Evolutionary conservation across 2,797 vertebrate genomes (phyloP).

Genomic region (Arctocebus calabarensis): DNA sequence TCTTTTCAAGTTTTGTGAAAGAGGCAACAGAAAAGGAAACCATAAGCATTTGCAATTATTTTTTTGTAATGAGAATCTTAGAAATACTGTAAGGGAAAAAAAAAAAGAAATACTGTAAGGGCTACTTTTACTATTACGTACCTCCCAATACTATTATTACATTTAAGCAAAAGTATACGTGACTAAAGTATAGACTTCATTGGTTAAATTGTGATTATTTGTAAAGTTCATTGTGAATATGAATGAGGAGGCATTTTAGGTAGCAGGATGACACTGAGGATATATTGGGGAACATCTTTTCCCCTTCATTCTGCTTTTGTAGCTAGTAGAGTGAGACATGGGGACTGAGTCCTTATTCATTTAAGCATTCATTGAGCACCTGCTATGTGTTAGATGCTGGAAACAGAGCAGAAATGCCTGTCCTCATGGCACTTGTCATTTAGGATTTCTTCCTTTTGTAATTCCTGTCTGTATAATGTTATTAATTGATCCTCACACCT

Average conservation of each 20-base stretch:
- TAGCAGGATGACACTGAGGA: neutral
- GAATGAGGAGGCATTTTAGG: neutral
- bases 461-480: neutral
- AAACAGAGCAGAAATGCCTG: constrained; percentile 41
- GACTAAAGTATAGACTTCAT: neutral
- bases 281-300: neutral
- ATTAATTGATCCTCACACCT: neutral
- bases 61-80: neutral
- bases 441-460: neutral
- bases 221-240: constrained; percentile 4
- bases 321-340: neutral
- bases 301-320: neutral
- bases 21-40: neutral
- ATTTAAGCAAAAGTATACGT: neutral
- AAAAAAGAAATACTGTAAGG: neutral
- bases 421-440: neutral
- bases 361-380: neutral
- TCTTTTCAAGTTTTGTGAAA: neutral
- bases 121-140: neutral
- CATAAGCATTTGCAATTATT: neutral
- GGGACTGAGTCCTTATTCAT: neutral
- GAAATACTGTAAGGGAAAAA: neutral
- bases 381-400: neutral
- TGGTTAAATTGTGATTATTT: neutral
- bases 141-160: neutral